Evolutionary conservation across 2,797 vertebrate species (phyloP).

Genomic region (Zenarchopterus dispar): DNA sequence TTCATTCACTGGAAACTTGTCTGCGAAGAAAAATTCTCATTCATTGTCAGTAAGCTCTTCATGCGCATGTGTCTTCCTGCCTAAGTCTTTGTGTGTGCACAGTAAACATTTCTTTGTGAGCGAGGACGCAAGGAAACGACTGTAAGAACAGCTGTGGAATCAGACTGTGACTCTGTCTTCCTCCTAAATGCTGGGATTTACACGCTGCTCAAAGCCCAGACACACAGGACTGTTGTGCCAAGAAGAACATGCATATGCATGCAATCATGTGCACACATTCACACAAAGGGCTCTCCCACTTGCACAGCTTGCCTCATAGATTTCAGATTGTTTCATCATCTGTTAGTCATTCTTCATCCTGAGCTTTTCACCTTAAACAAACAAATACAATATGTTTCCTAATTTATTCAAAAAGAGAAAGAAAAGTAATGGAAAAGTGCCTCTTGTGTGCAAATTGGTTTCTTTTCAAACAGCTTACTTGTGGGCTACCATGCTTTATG

Average conservation of each 20-base stretch:
- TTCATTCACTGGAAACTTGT: slow-evolving; percentile 44
- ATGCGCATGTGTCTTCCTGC: slow-evolving; percentile 30
- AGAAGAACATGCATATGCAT: slow-evolving; percentile 70
- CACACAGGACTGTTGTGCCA: slow-evolving; percentile 57
- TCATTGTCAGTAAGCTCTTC: slow-evolving; percentile 29
- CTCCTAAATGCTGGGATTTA: slow-evolving; percentile 63
- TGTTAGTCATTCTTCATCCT: slow-evolving; percentile 53
- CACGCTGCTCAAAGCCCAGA: slow-evolving; percentile 55
- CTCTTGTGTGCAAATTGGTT: slow-evolving; percentile 44
- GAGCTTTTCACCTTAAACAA: slow-evolving; percentile 63
- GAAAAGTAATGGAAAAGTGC: slow-evolving; percentile 14
- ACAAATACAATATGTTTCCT: slow-evolving; percentile 47
- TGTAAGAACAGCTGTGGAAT: slow-evolving; percentile 68
- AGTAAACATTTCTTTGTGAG: slow-evolving; percentile 55
- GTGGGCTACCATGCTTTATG: slow-evolving; percentile 30
- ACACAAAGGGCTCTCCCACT: slow-evolving; percentile 58
- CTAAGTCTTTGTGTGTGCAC: slow-evolving; percentile 34
- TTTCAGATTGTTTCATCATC: slow-evolving; percentile 77
- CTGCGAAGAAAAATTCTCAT: slow-evolving; percentile 42
- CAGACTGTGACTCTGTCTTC: slow-evolving; percentile 57
- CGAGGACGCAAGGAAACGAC: slow-evolving; percentile 34
- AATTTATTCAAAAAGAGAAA: slow-evolving; percentile 40
- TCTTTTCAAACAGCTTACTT: slow-evolving; percentile 31
- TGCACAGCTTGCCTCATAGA: slow-evolving; percentile 67
- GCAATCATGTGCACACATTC: slow-evolving; percentile 47